phyloP scores from a whole-genome alignment of 2,888 invertebrate species.

The Imbricaverruca yamaguchii region DNA sequence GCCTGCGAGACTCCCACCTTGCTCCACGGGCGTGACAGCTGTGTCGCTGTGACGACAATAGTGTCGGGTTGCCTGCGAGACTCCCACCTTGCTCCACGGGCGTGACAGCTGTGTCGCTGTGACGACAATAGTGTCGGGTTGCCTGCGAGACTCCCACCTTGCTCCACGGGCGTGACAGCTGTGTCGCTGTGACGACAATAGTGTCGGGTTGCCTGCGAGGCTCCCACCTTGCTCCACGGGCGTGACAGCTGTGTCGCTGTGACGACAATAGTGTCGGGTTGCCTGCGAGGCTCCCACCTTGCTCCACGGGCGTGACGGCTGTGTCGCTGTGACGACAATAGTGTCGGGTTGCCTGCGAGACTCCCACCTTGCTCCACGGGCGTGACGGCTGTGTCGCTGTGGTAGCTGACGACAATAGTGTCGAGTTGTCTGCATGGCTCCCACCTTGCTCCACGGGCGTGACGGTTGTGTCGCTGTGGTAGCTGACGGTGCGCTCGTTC shows the following conservation, averaged over 20 bases:
- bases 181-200: too few species aligned
- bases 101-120: conserved; percentile 35
- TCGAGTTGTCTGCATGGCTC: too few species aligned
- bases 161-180: too few species aligned
- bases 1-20: neutral
- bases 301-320: too few species aligned
- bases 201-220: too few species aligned
- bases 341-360: too few species aligned
- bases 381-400: conserved; percentile 35
- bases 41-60: conserved; percentile 39
- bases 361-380: neutral
- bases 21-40: neutral
- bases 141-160: too few species aligned
- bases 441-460: neutral
- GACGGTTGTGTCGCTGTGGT: conserved; percentile 37
- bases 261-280: conserved; percentile 25
- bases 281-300: too few species aligned
- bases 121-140: conserved; percentile 25
- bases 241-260: conserved; percentile 35
- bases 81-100: neutral
- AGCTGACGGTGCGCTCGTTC: conserved; percentile 42
- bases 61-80: too few species aligned
- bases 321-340: too few species aligned
- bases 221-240: too few species aligned
- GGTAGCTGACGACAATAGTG: conserved; percentile 37